Evolutionary conservation across 2,797 vertebrate genomes (phyloP).

Genomic region (Hydrophis major): DNA sequence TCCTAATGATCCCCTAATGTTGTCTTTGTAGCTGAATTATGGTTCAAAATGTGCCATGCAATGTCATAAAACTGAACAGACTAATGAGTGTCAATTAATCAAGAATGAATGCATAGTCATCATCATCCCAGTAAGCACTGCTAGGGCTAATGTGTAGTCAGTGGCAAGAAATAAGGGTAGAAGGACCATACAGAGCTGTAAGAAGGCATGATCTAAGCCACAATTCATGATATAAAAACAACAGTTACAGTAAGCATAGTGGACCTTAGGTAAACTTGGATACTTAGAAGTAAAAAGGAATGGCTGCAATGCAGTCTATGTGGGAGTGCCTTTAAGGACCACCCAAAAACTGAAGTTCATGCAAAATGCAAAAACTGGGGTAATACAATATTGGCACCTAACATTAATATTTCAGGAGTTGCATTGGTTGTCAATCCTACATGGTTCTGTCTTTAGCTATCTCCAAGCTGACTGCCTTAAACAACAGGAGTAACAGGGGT

Average conservation of each 20-base stretch:
- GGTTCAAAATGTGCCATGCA: neutral
- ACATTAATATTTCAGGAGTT: neutral
- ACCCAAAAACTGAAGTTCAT: neutral
- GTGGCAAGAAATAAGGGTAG: neutral
- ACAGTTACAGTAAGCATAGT: too few species aligned
- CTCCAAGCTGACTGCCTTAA: neutral
- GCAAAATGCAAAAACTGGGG: neutral
- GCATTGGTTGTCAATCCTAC: neutral
- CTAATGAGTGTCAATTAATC: neutral
- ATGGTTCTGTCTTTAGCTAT: neutral
- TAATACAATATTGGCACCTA: neutral
- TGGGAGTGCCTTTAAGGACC: neutral
- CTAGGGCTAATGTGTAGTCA: neutral
- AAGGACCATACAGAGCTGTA: neutral
- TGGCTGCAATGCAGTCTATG: neutral
- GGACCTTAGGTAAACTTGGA: neutral
- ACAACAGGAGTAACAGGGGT: too few species aligned
- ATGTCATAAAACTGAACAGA: neutral
- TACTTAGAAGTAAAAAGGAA: neutral
- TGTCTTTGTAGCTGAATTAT: neutral
- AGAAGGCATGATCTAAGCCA: neutral
- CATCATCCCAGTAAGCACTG: neutral
- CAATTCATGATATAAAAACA: neutral
- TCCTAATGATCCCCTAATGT: too few species aligned
- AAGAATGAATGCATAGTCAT: neutral